Evolutionary conservation across 2,113 vertebrate species (phyloP), one percentile per base, ranked within the genome.

Genomic region (Canis aureus): DNA sequence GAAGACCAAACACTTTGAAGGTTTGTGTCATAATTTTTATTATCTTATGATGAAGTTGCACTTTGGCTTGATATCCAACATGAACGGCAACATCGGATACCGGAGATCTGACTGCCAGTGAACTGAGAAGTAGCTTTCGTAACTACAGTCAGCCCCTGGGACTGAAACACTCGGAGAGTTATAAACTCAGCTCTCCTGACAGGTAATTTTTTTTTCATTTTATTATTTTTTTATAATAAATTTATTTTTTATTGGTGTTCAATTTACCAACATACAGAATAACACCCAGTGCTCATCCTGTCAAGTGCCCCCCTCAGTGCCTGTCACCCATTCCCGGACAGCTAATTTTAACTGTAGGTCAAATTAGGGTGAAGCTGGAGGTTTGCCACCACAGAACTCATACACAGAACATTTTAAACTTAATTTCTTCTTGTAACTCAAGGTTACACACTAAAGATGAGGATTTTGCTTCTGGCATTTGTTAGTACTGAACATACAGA

Each of bases 361-460:
- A 80, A 76, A 89, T 57, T 80, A 73, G 80, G 79, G 60, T 59
- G 69, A 82, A n/a, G 71, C 2, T 20, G 43, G 49, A 5, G 8
- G 60, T 13, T n/a, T 64, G n/a, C 10, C 38, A 43, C 16, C 17
- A 32, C 0, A 89, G 83, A 94, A 69, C 66, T 59, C 49, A 67
- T 19, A n/a, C 5, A 35, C 25, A 69, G 80, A 49, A 49, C 60
- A 49, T 6, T 29, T n/a, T 79, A 35, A 35, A 67, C n/a, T 81
- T 74, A 32, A 59, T 57, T 76, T 92, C 90, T 71, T 73, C 27
- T 83, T 96, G 78, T 80, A 95, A 66, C 62, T 90, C 19, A 89
- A 97, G 62, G 29, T 43, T 74, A 80, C 3, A 89, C 57, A 89
- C 74, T 71, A 96, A 91, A 9, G n/a, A 88, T 51, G n/a, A 89